phyloP scores from a whole-genome alignment of 1,140 invertebrate species.

The Drosophila repletoides region DNA sequence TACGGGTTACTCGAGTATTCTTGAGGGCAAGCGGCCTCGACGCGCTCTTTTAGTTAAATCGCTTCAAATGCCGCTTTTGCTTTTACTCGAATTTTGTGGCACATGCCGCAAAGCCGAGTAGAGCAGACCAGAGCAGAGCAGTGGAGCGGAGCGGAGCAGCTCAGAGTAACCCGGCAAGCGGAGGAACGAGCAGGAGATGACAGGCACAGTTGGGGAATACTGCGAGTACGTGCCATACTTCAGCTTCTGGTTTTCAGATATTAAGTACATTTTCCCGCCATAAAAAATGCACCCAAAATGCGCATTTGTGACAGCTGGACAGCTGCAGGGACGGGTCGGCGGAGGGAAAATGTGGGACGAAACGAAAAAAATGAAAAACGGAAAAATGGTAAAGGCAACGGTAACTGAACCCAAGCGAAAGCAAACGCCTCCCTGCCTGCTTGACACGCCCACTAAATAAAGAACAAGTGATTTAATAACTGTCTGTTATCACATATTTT shows the following conservation, averaged over 20 bases:
- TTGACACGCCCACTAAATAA: not conserved
- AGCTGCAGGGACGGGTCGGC: not conserved
- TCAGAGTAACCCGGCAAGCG: no score
- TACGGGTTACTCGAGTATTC: not conserved
- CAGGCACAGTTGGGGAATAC: slow-evolving; percentile 52
- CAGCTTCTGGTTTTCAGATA: slow-evolving; percentile 45
- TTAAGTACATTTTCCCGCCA: slow-evolving; percentile 51
- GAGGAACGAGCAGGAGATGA: slow-evolving; percentile 30
- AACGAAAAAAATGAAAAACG: not conserved
- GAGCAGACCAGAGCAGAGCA: not conserved
- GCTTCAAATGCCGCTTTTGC: slow-evolving; percentile 37
- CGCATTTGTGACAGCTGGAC: slow-evolving; percentile 46
- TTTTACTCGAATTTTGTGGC: slow-evolving; percentile 31
- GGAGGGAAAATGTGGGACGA: not conserved
- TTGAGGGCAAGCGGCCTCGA: slow-evolving; percentile 17
- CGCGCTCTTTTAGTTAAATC: slow-evolving; percentile 48
- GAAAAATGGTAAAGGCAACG: not conserved
- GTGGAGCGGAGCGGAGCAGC: not conserved
- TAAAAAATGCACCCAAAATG: slow-evolving; percentile 45
- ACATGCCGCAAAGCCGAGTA: slow-evolving; percentile 9
- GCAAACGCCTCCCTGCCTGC: no score
- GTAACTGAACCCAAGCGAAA: not conserved
- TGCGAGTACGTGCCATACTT: slow-evolving; percentile 42
- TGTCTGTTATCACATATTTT: slow-evolving; percentile 22
- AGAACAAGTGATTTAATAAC: slow-evolving; percentile 19